These are phyloP conservation scores for Stegophylla sp. DNA, from an alignment of 2,888 invertebrate species.

Conservation along the genomic window DNA sequence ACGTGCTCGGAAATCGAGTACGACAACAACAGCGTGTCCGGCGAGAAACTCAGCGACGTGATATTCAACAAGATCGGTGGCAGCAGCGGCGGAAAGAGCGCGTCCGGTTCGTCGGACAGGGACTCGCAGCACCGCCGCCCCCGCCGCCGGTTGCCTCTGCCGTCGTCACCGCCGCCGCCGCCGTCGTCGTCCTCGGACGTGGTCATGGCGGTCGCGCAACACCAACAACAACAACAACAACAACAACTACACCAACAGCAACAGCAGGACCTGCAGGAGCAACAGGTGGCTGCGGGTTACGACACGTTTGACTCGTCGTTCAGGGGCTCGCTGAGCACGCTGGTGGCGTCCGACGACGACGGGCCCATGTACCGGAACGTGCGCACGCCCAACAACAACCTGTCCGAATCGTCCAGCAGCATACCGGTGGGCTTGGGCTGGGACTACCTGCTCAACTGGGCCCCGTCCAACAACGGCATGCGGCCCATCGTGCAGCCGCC, in stretches of 20 bases:
- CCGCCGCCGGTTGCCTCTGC: slow-evolving; percentile 61
- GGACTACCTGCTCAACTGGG: slow-evolving; percentile 88
- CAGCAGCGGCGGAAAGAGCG: slow-evolving; percentile 68
- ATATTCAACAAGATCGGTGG: slow-evolving; percentile 68
- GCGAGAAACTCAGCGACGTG: slow-evolving; percentile 76
- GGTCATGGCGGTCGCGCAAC: slow-evolving; percentile 19
- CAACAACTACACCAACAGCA: slow-evolving; percentile 48
- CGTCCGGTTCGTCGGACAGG: slow-evolving; percentile 36
- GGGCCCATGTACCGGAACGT: slow-evolving; percentile 73
- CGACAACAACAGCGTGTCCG: slow-evolving; percentile 85
- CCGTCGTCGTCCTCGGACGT: slow-evolving; percentile 21
- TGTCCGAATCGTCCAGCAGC: slow-evolving; percentile 77
- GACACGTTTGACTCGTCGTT: slow-evolving; percentile 84
- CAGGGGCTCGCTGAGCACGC: slow-evolving; percentile 88
- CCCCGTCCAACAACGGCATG: slow-evolving; percentile 82
- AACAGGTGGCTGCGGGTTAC: slow-evolving; percentile 42
- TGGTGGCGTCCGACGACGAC: slow-evolving; percentile 93
- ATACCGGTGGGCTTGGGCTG: slow-evolving; percentile 81
- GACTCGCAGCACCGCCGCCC: slow-evolving; percentile 16
- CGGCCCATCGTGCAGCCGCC: slow-evolving; percentile 65
- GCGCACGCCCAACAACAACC: slow-evolving; percentile 76
- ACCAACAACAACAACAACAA: slow-evolving; percentile 64
- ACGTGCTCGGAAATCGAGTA: slow-evolving; percentile 98
- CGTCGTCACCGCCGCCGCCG: neutral
- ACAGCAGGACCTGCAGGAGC: slow-evolving; percentile 32